Evolutionary conservation across 2,113 vertebrate species (phyloP), one percentile per base, ranked within the genome.

Genomic region (Leptobrachium leishanense): DNA sequence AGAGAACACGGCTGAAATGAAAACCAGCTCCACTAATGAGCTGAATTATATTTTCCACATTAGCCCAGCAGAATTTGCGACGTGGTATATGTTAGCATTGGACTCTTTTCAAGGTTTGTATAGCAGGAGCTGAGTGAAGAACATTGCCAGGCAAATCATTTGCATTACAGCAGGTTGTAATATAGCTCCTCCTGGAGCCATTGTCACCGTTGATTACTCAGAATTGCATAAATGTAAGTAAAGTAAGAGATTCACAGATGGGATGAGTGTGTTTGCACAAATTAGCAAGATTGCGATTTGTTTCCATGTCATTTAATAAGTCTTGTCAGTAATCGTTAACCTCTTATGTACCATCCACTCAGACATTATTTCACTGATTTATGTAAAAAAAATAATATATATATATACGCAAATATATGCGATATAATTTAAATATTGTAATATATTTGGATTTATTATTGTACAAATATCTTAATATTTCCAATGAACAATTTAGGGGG

Each of bases 141-240:
- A 68, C 67, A 53, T 59, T 76, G 75, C 75, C 74, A 76, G 75
- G 65, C 65, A 76, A 76, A 76, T 76, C 66, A 76, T 76, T 76
- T 76, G 65, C 75, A 76, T 76, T 76, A 68, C 75, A 76, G 75
- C 75, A 68, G 65, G 75, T 50, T 59, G 40, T 57, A 43, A 65
- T 76, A 76, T 76, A 50, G 75, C 66, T 54, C 75, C 65, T 76
- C 75, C 75, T 68, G 75, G 75, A 76, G 75, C 43, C 66, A 76
- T 76, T 76, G 75, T 68, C 75, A 69, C 75, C 40, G 75, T 68
- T 76, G 75, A 76, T 76, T 76, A 76, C 66, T 40, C 75, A 68
- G 66, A 76, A 68, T 76, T 46, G 54, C 54, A 76, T 76, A 76
- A 76, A 76, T 68, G 65, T 68, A 50, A 76, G 75, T 69, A 76